These are phyloP conservation scores for Haliclona indistincta DNA, from an alignment of 37 sponge, comb jelly and placozoan genomes.

Conservation along the genomic window DNA sequence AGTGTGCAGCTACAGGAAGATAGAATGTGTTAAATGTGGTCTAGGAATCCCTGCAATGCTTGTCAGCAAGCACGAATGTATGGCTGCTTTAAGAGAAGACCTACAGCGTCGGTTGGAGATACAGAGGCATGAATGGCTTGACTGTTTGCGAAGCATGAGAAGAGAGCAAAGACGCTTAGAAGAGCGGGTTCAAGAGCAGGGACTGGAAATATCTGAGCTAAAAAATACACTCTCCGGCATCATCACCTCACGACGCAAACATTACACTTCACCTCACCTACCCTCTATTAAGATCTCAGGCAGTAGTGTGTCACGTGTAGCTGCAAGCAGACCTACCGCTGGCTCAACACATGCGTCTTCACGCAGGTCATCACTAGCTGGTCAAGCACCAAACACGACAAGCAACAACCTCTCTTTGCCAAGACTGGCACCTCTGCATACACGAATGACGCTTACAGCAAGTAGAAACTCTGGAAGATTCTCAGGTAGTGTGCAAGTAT, in stretches of 20 bases:
- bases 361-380: not conserved
- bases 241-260: slow-evolving; percentile 5
- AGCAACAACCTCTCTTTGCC: slow-evolving; percentile 29
- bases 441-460: slow-evolving; percentile 50
- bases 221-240: slow-evolving; percentile 1
- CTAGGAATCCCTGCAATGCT: slow-evolving; percentile 2
- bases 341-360: not conserved
- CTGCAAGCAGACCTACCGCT: not conserved
- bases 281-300: slow-evolving; percentile 11
- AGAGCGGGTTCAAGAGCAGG: slow-evolving; percentile 26
- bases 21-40: slow-evolving; percentile 23
- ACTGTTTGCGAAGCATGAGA: slow-evolving; percentile 16
- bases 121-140: slow-evolving; percentile 10
- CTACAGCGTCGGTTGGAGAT: slow-evolving; percentile 14
- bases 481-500: not conserved
- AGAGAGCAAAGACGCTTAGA: slow-evolving; percentile 26
- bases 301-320: not conserved
- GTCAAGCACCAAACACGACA: not conserved
- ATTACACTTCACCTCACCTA: not conserved
- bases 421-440: slow-evolving; percentile 51
- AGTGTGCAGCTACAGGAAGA: slow-evolving; percentile 24
- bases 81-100: too few species aligned
- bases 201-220: slow-evolving; percentile 26
- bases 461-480: slow-evolving; percentile 6
- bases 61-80: slow-evolving; percentile 25